Evolutionary conservation across 2,888 invertebrate genomes (phyloP).

Genomic region (Leptinotarsa tumamoca): DNA sequence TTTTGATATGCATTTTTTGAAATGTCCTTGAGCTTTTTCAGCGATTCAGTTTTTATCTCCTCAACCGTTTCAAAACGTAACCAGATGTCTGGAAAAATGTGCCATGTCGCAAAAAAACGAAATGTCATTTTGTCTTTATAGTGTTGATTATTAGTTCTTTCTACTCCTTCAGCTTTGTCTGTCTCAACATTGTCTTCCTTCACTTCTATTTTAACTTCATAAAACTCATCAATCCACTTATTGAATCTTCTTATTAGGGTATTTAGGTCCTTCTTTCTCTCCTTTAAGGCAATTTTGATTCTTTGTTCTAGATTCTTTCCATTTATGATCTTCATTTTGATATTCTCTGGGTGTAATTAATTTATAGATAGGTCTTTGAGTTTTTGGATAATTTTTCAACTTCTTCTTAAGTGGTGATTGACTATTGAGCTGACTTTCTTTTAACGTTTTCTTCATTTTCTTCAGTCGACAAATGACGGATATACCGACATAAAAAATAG

Average conservation of each 20-base stretch:
- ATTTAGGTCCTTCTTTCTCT: slow-evolving; percentile 78
- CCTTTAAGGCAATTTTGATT: slow-evolving; percentile 69
- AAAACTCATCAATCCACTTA: slow-evolving; percentile 76
- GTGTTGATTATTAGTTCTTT: no score
- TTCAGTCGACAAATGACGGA: neutral
- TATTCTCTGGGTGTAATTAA: slow-evolving; percentile 77
- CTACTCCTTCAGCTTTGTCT: slow-evolving; percentile 56
- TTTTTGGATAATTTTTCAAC: slow-evolving; percentile 80
- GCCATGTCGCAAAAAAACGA: no score
- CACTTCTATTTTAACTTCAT: slow-evolving; percentile 74
- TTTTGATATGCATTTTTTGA: no score
- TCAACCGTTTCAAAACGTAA: no score
- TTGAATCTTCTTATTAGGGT: slow-evolving; percentile 74
- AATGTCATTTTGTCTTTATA: no score
- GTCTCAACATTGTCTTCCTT: slow-evolving; percentile 67
- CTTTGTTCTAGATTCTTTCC: slow-evolving; percentile 68
- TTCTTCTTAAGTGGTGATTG: slow-evolving; percentile 74
- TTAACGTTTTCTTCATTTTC: slow-evolving; percentile 49
- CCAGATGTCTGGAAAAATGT: no score
- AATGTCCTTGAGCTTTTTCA: no score
- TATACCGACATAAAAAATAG: neutral
- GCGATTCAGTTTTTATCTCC: no score
- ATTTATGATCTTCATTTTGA: slow-evolving; percentile 72
- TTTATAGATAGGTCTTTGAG: slow-evolving; percentile 77
- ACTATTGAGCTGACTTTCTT: slow-evolving; percentile 66